A percentile compares a stretch with the other conserved stretches of the same genome.
These are phyloP conservation scores for Ochropacha duplaris DNA, from an alignment of 2,888 invertebrate species.

Conservation along the genomic window DNA sequence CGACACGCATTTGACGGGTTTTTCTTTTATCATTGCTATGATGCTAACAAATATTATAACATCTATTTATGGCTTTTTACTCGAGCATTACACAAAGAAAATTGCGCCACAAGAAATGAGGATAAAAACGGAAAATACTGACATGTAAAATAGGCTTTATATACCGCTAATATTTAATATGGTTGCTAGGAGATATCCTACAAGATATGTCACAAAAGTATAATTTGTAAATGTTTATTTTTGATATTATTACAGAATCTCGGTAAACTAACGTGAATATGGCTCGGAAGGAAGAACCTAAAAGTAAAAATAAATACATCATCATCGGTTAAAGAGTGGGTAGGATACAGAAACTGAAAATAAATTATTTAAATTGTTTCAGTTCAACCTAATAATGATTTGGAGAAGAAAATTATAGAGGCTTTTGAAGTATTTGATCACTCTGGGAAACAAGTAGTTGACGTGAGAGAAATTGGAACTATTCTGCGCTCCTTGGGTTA, in stretches of 20 bases:
- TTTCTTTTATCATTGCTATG: too few species aligned
- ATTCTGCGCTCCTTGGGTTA: slow-evolving; percentile 92
- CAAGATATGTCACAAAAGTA: slow-evolving; percentile 14
- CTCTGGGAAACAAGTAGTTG: slow-evolving; percentile 92
- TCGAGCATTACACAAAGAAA: too few species aligned
- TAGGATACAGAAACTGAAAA: not conserved
- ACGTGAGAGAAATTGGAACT: slow-evolving; percentile 95
- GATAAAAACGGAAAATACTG: too few species aligned
- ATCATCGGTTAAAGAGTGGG: not conserved
- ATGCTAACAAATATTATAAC: too few species aligned
- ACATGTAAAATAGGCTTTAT: too few species aligned
- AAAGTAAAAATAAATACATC: slow-evolving; percentile 42
- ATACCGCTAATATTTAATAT: too few species aligned
- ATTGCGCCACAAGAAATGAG: too few species aligned
- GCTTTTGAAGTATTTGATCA: slow-evolving; percentile 96
- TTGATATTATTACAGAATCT: slow-evolving; percentile 47
- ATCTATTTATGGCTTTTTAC: too few species aligned
- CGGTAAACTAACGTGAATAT: slow-evolving; percentile 42
- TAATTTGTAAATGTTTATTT: not conserved
- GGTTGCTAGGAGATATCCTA: slow-evolving; percentile 17
- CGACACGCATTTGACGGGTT: too few species aligned
- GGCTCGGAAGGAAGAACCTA: slow-evolving; percentile 66
- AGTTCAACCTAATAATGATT: slow-evolving; percentile 85
- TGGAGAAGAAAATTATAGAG: slow-evolving; percentile 91
- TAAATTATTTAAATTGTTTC: slow-evolving; percentile 21